These are phyloP conservation scores for Odontesthes bonariensis DNA, from an alignment of 2,113 vertebrate genomes.

Conservation along the genomic window DNA sequence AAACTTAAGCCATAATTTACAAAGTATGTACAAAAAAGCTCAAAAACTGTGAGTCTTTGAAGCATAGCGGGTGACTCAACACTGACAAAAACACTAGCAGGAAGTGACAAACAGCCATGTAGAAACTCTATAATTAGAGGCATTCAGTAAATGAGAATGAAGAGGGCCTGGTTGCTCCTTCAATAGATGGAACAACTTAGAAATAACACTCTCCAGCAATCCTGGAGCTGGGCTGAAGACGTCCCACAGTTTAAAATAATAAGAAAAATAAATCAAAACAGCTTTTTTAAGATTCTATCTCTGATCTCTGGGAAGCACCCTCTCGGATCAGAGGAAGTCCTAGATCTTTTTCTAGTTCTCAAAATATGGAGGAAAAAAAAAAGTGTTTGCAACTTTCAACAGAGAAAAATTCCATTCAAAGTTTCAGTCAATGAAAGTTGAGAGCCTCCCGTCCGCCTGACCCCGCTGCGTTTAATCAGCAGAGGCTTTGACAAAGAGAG, in stretches of 20 bases:
- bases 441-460: background rate
- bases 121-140: background rate
- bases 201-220: constrained; percentile 10
- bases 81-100: background rate
- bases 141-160: background rate
- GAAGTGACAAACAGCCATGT: background rate
- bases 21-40: background rate
- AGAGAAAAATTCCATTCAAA: background rate
- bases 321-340: background rate
- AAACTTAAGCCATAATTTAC: background rate
- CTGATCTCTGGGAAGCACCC: background rate
- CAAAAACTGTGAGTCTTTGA: background rate
- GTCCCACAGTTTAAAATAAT: background rate
- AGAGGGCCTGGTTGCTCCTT: background rate
- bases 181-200: background rate
- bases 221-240: background rate
- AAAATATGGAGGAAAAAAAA: background rate
- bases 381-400: background rate
- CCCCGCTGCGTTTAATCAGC: constrained; percentile 12
- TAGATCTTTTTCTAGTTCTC: background rate
- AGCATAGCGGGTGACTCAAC: background rate
- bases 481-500: background rate
- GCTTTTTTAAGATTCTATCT: background rate
- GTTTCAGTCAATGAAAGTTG: background rate
- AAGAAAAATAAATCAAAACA: background rate